Base-by-base conservation (phyloP, 1,140 invertebrate species). In the Pseudachorutes palmiensis region DNA sequence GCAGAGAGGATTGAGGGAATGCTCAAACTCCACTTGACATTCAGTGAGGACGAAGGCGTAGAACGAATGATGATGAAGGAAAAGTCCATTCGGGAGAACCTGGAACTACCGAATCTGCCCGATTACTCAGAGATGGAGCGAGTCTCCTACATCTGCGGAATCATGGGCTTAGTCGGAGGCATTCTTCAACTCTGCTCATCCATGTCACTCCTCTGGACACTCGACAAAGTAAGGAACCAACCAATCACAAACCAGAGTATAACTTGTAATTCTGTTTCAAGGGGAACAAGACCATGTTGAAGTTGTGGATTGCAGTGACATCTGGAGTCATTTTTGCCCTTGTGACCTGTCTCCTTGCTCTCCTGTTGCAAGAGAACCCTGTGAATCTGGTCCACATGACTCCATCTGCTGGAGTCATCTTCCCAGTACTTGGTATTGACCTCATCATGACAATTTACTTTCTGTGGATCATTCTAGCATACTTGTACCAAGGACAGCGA, bases 391-490 rank as follows among this genome's bases (percentile, higher is more conserved):
- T 19, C 5, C 32, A 61, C 31, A 22, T 61, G 12, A 14, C 28
- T 28, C 59, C 59, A 29, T 19, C 28, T 28, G 28, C 28, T 12
- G 29, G 2, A 9, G 29, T 61, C 2, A 9, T 61, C 16, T 26
- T 61, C 29, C 32, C 59, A 29, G 59, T 61, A 22, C 29, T 61
- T 12, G 59, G 59, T 2, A 33, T 33, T 33, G 32, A 61, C 28
- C 59, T 61, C 29, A 3, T 61, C 14, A 19, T 61, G 9, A 29
- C 32, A 29, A 3, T 61, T 22, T 61, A 61, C 29, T 61, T 61
- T 22, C 28, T 61, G 5, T 61, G 59, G 59, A 61, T 61, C 59
- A 61, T 31, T 30, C 59, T 61, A 2, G 59, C 59, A 2, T 61
- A 61, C 22, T 22, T 61, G 5, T 41, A 41, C 36, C 36, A 41